These are phyloP conservation scores for Pediacus dermestoides DNA, from an alignment of 2,888 invertebrate genomes.

Conservation along the genomic window DNA sequence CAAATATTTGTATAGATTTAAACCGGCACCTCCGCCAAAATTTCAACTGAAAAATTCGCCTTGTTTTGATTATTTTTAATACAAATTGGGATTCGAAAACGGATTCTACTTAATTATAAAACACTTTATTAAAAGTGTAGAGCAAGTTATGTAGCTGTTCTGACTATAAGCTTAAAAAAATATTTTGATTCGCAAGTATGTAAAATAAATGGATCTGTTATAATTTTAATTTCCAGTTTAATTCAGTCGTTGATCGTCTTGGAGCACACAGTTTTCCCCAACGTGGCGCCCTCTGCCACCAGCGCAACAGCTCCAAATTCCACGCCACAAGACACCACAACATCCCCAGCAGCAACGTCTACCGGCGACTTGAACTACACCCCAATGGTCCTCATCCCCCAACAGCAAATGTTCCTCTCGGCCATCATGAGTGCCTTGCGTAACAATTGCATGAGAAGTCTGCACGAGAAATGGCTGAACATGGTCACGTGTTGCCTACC, in stretches of 20 bases:
- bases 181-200: too few species aligned
- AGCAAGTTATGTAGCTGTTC: too few species aligned
- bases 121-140: too few species aligned
- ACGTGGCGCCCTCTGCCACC: too few species aligned
- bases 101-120: too few species aligned
- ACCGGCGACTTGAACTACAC: constrained; percentile 52
- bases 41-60: too few species aligned
- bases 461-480: constrained; percentile 81
- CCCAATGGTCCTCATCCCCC: constrained; percentile 64
- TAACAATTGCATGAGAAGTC: constrained; percentile 63
- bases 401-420: constrained; percentile 80
- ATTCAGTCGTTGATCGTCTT: constrained; percentile 69
- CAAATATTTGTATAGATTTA: too few species aligned
- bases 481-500: constrained; percentile 77
- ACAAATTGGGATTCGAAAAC: too few species aligned
- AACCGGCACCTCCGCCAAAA: too few species aligned
- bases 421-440: constrained; percentile 75
- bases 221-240: constrained; percentile 49
- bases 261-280: constrained; percentile 63
- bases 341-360: constrained; percentile 39
- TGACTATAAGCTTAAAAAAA: too few species aligned
- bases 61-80: too few species aligned
- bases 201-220: too few species aligned
- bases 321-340: constrained; percentile 32
- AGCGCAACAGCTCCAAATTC: constrained; percentile 19